Evolutionary conservation across 2,888 invertebrate genomes (phyloP).

Genomic region (Prosapia bicincta): DNA sequence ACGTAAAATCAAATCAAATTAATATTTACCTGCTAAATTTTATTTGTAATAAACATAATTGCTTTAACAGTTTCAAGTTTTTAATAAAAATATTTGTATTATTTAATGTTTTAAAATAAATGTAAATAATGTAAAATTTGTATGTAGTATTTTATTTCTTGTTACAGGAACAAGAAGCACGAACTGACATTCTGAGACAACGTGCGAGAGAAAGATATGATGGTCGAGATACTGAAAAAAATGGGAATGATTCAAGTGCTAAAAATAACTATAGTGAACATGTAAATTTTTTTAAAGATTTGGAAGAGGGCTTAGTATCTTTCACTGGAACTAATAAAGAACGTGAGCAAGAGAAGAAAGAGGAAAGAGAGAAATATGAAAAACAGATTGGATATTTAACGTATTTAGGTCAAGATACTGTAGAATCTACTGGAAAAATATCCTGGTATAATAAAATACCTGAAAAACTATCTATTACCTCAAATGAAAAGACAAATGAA

Average conservation of each 20-base stretch:
- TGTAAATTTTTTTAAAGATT: constrained; percentile 82
- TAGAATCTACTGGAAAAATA: constrained; percentile 76
- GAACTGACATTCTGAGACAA: constrained; percentile 65
- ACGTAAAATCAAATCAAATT: too few relatives aligned
- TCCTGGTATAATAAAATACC: constrained; percentile 87
- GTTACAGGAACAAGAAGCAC: constrained; percentile 77
- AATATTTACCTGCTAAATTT: too few relatives aligned
- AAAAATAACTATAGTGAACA: constrained; percentile 49
- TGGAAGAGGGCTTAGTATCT: constrained; percentile 68
- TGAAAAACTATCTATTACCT: constrained; percentile 44
- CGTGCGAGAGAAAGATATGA: constrained; percentile 56
- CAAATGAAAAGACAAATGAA: constrained; percentile 44
- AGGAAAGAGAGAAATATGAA: constrained; percentile 93
- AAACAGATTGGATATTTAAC: constrained; percentile 96
- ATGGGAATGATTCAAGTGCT: constrained; percentile 34
- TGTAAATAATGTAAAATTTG: too few relatives aligned
- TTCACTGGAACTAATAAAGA: constrained; percentile 72
- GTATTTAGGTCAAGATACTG: constrained; percentile 90
- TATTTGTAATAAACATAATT: too few relatives aligned
- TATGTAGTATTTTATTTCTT: too few relatives aligned
- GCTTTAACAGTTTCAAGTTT: too few relatives aligned
- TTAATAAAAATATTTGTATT: too few relatives aligned
- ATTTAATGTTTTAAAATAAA: too few relatives aligned
- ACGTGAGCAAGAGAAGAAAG: constrained; percentile 83
- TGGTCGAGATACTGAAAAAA: constrained; percentile 38